phyloP scores from a whole-genome alignment of 2,113 vertebrate species.

The Colinus virginianus region DNA sequence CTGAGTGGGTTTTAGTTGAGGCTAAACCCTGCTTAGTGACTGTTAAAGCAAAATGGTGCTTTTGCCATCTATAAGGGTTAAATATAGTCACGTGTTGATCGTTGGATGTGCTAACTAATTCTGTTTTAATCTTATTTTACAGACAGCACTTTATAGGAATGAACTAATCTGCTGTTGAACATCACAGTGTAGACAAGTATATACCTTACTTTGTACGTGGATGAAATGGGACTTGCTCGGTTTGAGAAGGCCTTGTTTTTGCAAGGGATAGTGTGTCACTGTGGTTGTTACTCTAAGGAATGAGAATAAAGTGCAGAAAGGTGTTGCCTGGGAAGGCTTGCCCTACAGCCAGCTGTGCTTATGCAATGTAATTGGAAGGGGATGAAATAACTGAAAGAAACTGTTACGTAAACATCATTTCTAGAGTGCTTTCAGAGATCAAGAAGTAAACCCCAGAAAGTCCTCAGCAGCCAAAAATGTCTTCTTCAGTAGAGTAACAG shows the following conservation, averaged over 20 bases:
- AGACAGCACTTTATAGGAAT: neutral
- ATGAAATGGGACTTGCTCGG: neutral
- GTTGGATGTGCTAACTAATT: neutral
- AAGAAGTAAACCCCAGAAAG: neutral
- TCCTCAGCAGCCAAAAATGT: neutral
- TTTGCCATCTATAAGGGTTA: neutral
- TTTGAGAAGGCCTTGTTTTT: neutral
- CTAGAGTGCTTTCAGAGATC: neutral
- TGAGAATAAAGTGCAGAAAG: neutral
- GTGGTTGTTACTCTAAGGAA: neutral
- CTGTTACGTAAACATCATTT: neutral
- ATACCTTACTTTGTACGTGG: neutral
- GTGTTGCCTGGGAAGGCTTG: neutral
- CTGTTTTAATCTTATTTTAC: neutral
- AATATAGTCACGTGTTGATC: neutral
- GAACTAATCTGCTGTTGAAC: neutral
- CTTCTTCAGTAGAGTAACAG: rapidly evolving
- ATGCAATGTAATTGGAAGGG: neutral
- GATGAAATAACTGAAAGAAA: neutral
- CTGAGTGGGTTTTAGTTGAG: neutral
- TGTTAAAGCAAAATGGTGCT: neutral
- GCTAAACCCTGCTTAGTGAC: neutral
- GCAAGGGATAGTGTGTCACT: neutral
- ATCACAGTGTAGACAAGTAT: neutral
- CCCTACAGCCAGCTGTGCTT: neutral